phyloP scores from a whole-genome alignment of 2,797 vertebrate genomes.

The Aldrovandia affinis region DNA sequence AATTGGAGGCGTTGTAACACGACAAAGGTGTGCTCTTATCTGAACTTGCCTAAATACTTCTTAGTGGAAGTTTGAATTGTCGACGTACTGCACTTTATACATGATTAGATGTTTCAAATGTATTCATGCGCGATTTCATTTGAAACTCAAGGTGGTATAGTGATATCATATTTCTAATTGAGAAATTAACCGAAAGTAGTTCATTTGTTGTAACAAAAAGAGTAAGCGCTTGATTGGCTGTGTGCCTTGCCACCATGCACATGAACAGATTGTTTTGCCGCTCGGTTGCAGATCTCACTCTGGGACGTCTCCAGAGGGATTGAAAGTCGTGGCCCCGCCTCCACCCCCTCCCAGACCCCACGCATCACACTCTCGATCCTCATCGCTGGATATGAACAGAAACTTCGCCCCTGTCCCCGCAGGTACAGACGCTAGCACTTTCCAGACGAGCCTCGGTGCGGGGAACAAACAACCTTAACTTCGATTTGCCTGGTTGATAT shows the following conservation, averaged over 20 bases:
- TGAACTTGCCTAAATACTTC: background rate
- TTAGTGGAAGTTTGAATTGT: background rate
- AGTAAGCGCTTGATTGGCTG: background rate
- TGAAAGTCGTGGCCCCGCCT: slow-evolving; percentile 86
- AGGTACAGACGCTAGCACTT: slow-evolving; percentile 63
- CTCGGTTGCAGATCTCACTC: slow-evolving; percentile 88
- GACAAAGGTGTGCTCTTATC: slow-evolving; percentile 83
- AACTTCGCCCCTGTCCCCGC: slow-evolving; percentile 82
- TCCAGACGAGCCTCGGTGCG: too few relatives aligned
- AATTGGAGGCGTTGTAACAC: slow-evolving; percentile 80
- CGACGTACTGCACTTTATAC: background rate
- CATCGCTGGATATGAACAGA: slow-evolving; percentile 96
- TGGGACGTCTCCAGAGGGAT: slow-evolving; percentile 88
- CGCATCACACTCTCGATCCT: slow-evolving; percentile 93
- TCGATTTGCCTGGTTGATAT: background rate
- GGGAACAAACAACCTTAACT: background rate
- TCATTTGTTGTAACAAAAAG: background rate
- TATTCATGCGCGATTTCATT: too few relatives aligned
- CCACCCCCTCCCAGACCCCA: slow-evolving; percentile 94
- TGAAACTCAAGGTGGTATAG: too few relatives aligned
- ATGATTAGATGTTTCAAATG: background rate
- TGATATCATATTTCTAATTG: background rate
- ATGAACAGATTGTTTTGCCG: background rate
- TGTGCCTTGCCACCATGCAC: background rate
- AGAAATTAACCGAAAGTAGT: too few relatives aligned